phyloP scores from a whole-genome alignment of 2,888 invertebrate species.

The Diloba caeruleocephala region DNA sequence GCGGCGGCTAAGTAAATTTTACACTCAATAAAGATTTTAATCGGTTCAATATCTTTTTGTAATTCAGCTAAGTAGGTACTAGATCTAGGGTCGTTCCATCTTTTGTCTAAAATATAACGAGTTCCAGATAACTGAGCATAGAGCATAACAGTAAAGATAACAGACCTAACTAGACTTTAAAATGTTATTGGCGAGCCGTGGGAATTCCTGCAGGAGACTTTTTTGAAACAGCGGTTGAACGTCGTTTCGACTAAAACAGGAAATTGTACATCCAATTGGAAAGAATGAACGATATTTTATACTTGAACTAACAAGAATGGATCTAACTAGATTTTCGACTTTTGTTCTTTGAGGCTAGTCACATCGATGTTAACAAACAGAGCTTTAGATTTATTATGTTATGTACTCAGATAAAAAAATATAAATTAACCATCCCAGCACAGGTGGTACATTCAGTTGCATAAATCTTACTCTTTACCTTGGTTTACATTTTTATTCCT shows the following conservation, averaged over 20 bases:
- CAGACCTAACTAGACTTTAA: slow-evolving; percentile 65
- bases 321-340: no score
- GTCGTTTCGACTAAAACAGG: slow-evolving; percentile 4
- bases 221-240: slow-evolving; percentile 24
- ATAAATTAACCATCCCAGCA: no score
- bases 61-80: slow-evolving; percentile 35
- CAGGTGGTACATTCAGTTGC: no score
- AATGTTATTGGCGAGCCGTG: slow-evolving; percentile 65
- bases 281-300: not conserved
- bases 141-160: slow-evolving; percentile 63
- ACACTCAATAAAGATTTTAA: slow-evolving; percentile 23
- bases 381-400: no score
- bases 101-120: slow-evolving; percentile 57
- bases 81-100: slow-evolving; percentile 56
- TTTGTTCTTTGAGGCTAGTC: no score
- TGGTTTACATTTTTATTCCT: no score
- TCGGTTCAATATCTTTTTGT: slow-evolving; percentile 13
- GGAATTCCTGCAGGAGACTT: slow-evolving; percentile 38
- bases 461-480: no score
- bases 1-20: not conserved
- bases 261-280: slow-evolving; percentile 7
- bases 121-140: slow-evolving; percentile 47
- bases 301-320: no score
- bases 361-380: no score
- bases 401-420: no score